Evolutionary conservation across 2,888 invertebrate species (phyloP).

Genomic region (Oligia latruncula): DNA sequence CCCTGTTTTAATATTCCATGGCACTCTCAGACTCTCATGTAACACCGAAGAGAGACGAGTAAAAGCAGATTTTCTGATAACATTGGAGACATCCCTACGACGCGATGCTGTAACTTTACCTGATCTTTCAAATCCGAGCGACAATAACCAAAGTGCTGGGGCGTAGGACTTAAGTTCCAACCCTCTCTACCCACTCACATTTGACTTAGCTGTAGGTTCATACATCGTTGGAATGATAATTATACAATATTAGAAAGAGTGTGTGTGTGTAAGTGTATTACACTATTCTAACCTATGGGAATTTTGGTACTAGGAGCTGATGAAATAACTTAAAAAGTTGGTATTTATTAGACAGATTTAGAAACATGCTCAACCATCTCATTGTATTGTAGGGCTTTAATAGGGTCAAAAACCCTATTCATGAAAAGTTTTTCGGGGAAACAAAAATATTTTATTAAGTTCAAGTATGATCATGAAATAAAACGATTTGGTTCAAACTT

Average conservation of each 20-base stretch:
- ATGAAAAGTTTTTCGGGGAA: background rate
- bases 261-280: background rate
- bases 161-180: background rate
- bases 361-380: background rate
- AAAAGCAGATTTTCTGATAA: background rate
- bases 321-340: background rate
- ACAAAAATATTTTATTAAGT: constrained; percentile 9
- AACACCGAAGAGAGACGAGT: background rate
- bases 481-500: constrained; percentile 19
- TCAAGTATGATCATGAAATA: constrained; percentile 12
- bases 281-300: background rate
- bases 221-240: background rate
- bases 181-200: background rate
- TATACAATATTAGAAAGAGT: background rate
- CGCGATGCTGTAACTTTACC: background rate
- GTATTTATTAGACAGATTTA: constrained; percentile 3
- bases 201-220: background rate
- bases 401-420: background rate
- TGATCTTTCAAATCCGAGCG: background rate
- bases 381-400: background rate
- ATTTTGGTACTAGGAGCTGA: background rate
- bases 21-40: background rate
- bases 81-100: too few relatives aligned
- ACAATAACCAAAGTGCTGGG: background rate
- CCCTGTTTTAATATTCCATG: background rate